Conservation (phyloP, 2,797 vertebrate genomes). For the Brachymystax lenok region DNA sequence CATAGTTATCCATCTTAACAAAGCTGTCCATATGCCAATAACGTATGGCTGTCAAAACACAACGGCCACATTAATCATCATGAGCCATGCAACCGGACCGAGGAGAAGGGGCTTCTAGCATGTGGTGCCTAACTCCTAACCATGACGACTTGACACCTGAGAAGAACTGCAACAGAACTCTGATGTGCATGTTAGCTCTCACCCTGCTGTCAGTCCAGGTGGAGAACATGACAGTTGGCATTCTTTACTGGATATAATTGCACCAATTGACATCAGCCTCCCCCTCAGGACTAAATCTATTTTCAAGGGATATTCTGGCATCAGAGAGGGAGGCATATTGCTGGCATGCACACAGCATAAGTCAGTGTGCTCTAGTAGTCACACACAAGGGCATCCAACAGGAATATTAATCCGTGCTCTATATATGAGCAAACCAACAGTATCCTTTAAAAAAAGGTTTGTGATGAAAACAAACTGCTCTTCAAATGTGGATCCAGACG, state of each 20-base stretch:
- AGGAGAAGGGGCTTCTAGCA: conserved; percentile 3
- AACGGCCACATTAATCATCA: conserved; percentile 72
- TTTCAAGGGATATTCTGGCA: neutral
- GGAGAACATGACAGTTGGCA: neutral
- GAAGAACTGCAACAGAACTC: neutral
- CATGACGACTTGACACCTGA: neutral
- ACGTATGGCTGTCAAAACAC: conserved; percentile 66
- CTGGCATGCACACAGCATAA: neutral
- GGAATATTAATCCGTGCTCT: neutral
- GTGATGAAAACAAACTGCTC: conserved; percentile 64
- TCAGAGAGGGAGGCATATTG: neutral
- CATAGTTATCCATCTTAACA: conserved; percentile 74
- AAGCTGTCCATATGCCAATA: conserved; percentile 71
- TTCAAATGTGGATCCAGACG: conserved; percentile 40
- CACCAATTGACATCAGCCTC: neutral
- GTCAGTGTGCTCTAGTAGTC: neutral
- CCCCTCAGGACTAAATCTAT: neutral
- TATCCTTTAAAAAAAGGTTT: conserved; percentile 40
- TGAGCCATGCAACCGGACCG: conserved; percentile 52
- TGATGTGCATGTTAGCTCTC: neutral
- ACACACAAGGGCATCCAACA: neutral
- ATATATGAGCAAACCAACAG: conserved; percentile 38
- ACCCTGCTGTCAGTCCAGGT: neutral
- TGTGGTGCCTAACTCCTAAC: neutral
- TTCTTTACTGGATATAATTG: too few species aligned